These are phyloP conservation scores for Coendou prehensilis DNA, from an alignment of 2,797 vertebrate species.

Conservation along the genomic window DNA sequence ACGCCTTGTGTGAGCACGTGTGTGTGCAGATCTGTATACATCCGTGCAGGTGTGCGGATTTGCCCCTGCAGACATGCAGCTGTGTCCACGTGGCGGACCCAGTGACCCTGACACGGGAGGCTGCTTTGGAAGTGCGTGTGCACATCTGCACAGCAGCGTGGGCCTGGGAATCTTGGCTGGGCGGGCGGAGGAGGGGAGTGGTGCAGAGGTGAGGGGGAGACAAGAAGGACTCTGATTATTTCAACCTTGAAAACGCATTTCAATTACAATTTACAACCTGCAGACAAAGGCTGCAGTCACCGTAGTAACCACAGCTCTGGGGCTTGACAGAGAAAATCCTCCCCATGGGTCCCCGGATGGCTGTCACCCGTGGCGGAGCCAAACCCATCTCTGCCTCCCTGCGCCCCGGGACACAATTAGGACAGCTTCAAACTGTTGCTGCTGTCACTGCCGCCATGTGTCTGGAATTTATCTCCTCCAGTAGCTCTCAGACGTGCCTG, in stretches of 20 bases:
- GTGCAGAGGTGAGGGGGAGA: conserved; percentile 23
- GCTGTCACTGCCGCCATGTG: conserved; percentile 57
- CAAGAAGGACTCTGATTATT: conserved; percentile 68
- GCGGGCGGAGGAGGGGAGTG: background rate
- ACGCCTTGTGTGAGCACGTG: too few relatives aligned
- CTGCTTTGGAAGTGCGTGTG: background rate
- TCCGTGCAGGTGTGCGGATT: background rate
- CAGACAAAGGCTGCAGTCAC: conserved; percentile 82
- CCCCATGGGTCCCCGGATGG: conserved; percentile 7
- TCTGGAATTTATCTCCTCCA: conserved; percentile 73
- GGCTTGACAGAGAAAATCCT: conserved; percentile 75
- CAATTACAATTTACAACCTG: conserved; percentile 84
- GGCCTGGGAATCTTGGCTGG: background rate
- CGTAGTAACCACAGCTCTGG: conserved; percentile 77
- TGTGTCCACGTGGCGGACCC: background rate
- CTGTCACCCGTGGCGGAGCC: conserved; percentile 75
- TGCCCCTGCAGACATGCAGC: background rate
- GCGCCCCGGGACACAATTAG: conserved; percentile 86
- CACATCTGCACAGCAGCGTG: fast-evolving
- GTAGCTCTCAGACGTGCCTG: background rate
- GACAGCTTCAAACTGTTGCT: conserved; percentile 82
- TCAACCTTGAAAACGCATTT: conserved; percentile 86
- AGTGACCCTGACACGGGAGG: background rate
- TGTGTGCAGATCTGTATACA: background rate
- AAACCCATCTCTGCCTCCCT: conserved; percentile 52